Conservation (phyloP, 2,888 invertebrate species). For the Dermolepida albohirtum region DNA sequence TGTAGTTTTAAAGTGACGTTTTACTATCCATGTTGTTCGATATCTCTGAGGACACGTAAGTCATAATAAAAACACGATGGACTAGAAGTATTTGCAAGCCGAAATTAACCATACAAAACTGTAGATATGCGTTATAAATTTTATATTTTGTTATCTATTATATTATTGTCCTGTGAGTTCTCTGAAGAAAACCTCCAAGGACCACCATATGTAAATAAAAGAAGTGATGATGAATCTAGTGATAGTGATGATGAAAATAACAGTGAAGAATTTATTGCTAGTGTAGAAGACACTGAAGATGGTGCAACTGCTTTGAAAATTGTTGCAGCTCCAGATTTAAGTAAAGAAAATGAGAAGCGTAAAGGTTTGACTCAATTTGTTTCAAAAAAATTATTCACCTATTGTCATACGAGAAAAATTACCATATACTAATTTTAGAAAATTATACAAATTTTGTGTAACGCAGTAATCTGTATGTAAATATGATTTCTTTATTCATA, state of each 20-base stretch:
- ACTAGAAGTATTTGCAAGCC: conserved; percentile 4
- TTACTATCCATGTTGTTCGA: conserved; percentile 27
- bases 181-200: conserved; percentile 55
- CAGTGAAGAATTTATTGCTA: conserved; percentile 57
- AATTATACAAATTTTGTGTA: no score
- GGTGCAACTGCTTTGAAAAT: conserved; percentile 59
- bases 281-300: conserved; percentile 57
- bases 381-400: no score
- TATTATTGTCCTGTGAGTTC: conserved; percentile 58
- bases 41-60: conserved; percentile 54
- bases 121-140: conserved; percentile 44
- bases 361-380: conserved; percentile 54
- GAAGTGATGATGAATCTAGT: conserved; percentile 32
- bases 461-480: no score
- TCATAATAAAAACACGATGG: conserved; percentile 48
- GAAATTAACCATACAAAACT: conserved; percentile 6
- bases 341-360: conserved; percentile 60
- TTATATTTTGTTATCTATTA: conserved; percentile 52
- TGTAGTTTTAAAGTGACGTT: conserved; percentile 33
- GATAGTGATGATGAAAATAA: conserved; percentile 57
- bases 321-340: conserved; percentile 63
- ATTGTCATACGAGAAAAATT: no score
- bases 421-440: no score
- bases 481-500: no score
- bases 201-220: conserved; percentile 47